These are phyloP conservation scores for Martes martes DNA, from an alignment of 2,113 vertebrate species.

Conservation along the genomic window DNA sequence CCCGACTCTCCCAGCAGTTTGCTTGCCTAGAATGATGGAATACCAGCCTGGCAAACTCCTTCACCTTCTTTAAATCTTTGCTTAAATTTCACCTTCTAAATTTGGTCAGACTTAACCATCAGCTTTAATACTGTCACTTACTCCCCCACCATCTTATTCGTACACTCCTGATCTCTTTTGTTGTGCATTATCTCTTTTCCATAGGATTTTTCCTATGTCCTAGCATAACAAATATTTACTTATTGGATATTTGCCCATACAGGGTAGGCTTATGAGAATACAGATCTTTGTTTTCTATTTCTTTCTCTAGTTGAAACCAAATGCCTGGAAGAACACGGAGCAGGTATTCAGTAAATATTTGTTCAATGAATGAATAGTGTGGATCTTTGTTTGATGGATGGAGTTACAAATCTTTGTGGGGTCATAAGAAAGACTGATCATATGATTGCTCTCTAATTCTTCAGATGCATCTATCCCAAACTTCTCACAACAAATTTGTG, in stretches of 20 bases:
- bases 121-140: neutral
- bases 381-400: neutral
- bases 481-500: neutral
- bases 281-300: neutral
- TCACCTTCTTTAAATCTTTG: neutral
- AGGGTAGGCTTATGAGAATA: too few relatives aligned
- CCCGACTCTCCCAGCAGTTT: neutral
- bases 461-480: neutral
- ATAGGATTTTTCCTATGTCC: neutral
- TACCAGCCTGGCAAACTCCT: neutral
- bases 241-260: neutral
- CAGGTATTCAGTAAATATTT: neutral
- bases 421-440: neutral
- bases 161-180: neutral
- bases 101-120: neutral
- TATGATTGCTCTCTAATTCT: neutral
- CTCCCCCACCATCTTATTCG: rapidly evolving
- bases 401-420: neutral
- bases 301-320: neutral
- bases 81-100: neutral
- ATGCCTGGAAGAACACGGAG: neutral
- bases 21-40: neutral
- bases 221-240: neutral
- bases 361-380: neutral
- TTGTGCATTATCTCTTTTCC: neutral